Percentiles rank a stretch among this genome's conserved stretches.
Evolutionary conservation across 1,140 invertebrate genomes (phyloP).

Genomic region (Paraescarpia echinospica): DNA sequence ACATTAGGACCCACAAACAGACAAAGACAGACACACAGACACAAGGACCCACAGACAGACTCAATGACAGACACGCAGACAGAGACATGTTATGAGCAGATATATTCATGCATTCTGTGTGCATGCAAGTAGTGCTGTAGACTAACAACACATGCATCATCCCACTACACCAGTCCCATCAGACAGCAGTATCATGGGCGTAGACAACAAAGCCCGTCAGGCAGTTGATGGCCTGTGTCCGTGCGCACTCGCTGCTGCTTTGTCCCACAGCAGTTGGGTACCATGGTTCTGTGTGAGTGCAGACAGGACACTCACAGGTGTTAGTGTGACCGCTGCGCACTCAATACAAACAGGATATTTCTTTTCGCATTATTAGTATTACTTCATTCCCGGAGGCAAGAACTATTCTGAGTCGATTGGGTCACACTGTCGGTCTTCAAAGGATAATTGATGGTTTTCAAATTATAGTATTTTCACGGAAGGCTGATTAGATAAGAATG

Average conservation of each 20-base stretch:
- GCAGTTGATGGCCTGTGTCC: background rate
- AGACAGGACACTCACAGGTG: background rate
- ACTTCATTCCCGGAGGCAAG: background rate
- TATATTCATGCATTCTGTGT: too few relatives aligned
- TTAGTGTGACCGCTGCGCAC: background rate
- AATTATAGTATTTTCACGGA: too few relatives aligned
- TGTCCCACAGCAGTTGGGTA: background rate
- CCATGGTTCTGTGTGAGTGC: background rate
- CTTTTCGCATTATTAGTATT: background rate
- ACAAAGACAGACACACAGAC: too few relatives aligned
- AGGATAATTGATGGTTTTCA: too few relatives aligned
- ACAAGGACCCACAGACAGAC: too few relatives aligned
- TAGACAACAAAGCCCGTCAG: background rate
- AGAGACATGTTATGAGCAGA: too few relatives aligned
- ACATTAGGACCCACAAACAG: too few relatives aligned
- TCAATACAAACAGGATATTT: background rate
- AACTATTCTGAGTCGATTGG: background rate
- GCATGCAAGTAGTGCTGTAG: too few relatives aligned
- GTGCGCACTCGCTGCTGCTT: background rate
- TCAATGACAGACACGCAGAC: too few relatives aligned
- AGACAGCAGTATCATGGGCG: background rate
- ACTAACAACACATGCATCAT: background rate
- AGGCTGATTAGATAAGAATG: too few relatives aligned
- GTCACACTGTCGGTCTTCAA: too few relatives aligned
- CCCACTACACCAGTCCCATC: background rate